Percentiles rank a stretch among this genome's conserved stretches.
phyloP scores from a whole-genome alignment of 2,888 invertebrate species.

The Polydrusus cervinus region DNA sequence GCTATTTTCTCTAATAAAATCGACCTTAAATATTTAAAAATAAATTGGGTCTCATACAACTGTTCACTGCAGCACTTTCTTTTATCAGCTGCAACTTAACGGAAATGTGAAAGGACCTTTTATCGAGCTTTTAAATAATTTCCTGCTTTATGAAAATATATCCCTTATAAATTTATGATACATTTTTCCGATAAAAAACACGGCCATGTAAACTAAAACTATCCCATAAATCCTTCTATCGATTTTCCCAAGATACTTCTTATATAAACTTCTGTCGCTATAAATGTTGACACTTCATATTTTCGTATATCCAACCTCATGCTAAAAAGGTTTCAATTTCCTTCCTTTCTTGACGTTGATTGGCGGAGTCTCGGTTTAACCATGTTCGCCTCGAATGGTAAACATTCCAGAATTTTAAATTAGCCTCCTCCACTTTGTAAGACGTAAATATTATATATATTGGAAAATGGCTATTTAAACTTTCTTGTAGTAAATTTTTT shows the following conservation, averaged over 20 bases:
- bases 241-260: conserved; percentile 31
- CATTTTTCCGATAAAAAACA: conserved; percentile 6
- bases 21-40: too few relatives aligned
- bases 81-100: too few relatives aligned
- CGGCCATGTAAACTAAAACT: conserved; percentile 29
- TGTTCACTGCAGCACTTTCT: too few relatives aligned
- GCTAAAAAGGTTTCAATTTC: conserved; percentile 44
- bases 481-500: background rate
- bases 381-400: conserved; percentile 20
- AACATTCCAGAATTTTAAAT: conserved; percentile 31
- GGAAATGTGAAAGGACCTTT: too few relatives aligned
- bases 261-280: conserved; percentile 38
- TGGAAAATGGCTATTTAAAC: background rate
- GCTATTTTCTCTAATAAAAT: too few relatives aligned
- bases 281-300: conserved; percentile 40
- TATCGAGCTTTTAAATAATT: background rate
- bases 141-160: background rate
- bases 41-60: too few relatives aligned
- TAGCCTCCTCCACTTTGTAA: conserved; percentile 15
- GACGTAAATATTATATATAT: conserved; percentile 23
- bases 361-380: conserved; percentile 29
- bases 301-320: conserved; percentile 37
- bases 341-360: conserved; percentile 35
- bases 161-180: conserved; percentile 7
- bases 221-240: conserved; percentile 37